Percentiles rank a stretch among this genome's conserved stretches.
These are phyloP conservation scores for Macrotus californicus DNA, from an alignment of 2,113 vertebrate genomes.

Conservation along the genomic window DNA sequence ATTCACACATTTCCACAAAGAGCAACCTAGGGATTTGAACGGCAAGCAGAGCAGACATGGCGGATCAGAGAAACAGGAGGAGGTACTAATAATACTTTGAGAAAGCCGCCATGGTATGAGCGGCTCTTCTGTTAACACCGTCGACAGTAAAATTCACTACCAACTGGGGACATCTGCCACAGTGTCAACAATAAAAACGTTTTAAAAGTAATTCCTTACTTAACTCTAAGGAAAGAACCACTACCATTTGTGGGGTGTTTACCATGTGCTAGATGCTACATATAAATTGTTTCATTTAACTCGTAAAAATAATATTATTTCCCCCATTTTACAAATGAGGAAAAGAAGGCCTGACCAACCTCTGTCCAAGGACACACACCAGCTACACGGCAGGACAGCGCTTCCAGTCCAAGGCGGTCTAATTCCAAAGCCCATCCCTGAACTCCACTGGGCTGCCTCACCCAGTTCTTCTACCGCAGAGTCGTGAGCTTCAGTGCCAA, in stretches of 20 bases:
- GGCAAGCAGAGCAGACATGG: neutral
- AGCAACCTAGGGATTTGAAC: neutral
- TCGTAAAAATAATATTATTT: neutral
- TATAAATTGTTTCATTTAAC: neutral
- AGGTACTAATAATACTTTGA: neutral
- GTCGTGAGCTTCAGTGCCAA: neutral
- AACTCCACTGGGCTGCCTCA: neutral
- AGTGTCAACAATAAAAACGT: too few species aligned
- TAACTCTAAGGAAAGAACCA: neutral
- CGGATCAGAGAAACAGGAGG: neutral
- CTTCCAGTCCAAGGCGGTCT: neutral
- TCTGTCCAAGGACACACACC: neutral
- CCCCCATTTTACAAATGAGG: neutral
- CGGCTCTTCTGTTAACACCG: neutral
- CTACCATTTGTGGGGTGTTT: neutral
- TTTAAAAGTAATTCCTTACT: too few species aligned
- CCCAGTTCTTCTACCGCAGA: neutral
- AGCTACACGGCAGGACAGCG: neutral
- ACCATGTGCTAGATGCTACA: neutral
- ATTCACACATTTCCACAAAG: neutral
- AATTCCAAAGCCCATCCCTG: constrained; percentile 1
- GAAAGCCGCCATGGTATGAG: neutral
- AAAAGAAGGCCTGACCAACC: neutral
- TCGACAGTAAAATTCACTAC: neutral
- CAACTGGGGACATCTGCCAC: too few species aligned